A percentile compares a stretch with the other conserved stretches of the same genome.
These are phyloP conservation scores for Drosophila subsilvestris DNA, from an alignment of 2,888 invertebrate species.

Conservation along the genomic window DNA sequence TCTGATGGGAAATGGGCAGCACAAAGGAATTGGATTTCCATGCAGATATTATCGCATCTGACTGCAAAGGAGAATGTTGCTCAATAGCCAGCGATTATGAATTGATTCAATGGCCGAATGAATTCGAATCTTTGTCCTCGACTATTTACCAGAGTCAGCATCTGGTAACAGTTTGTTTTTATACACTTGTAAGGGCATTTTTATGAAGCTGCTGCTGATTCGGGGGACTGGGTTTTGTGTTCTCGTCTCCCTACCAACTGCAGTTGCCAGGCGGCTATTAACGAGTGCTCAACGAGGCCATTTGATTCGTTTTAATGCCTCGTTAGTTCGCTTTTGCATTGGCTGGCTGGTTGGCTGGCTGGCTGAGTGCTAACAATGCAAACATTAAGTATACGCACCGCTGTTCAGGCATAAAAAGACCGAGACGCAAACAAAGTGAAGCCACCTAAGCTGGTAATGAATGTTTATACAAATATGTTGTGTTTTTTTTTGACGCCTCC, in stretches of 20 bases:
- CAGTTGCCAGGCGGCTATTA: conserved; percentile 21
- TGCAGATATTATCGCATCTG: conserved; percentile 49
- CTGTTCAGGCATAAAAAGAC: conserved; percentile 39
- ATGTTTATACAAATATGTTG: conserved; percentile 44
- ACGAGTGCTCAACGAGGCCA: conserved; percentile 42
- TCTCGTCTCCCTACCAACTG: conserved; percentile 10
- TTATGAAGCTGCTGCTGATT: conserved; percentile 1
- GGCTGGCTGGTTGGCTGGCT: conserved; percentile 4
- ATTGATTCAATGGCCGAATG: conserved; percentile 12
- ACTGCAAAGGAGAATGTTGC: conserved; percentile 21
- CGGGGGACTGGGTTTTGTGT: not conserved
- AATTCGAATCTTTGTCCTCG: conserved; percentile 1
- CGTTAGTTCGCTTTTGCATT: conserved; percentile 30
- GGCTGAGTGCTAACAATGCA: conserved; percentile 35
- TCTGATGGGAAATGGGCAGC: conserved; percentile 26
- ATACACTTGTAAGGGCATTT: conserved; percentile 25
- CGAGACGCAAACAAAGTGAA: conserved; percentile 29
- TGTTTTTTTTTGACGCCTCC: conserved; percentile 24
- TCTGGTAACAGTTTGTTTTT: conserved; percentile 36
- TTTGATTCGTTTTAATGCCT: conserved; percentile 42
- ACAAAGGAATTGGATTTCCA: conserved; percentile 29
- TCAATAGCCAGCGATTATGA: conserved; percentile 28
- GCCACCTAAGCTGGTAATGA: conserved; percentile 47
- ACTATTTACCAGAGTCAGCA: conserved; percentile 5
- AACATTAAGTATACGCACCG: conserved; percentile 61